Base-by-base conservation (phyloP, 2,113 vertebrate species). In the Caranx ignobilis region DNA sequence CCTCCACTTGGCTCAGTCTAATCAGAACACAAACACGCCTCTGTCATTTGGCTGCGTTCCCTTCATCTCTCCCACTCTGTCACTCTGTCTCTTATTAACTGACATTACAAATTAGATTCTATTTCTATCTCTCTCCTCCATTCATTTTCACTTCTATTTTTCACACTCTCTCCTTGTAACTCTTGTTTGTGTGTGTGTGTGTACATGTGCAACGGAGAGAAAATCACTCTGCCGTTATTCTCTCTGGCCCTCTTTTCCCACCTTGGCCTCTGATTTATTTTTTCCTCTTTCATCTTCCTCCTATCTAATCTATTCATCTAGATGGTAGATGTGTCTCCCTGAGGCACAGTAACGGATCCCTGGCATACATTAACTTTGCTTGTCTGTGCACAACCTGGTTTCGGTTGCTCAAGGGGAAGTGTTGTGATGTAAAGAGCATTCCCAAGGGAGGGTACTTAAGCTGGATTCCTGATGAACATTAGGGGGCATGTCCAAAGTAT, bases 1-100 rank as follows among this genome's bases (percentile, higher is more conserved):
- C 91, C 93, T 92, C 87, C 83, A 79, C 91, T 94, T 93, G 92
- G 91, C 92, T 87, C 76, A 60, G 89, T 43, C 86, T 91, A 92
- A 93, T 94, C 93, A 92, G 91, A 94, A 93, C 70, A 94, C 93
- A 95, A 95, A 94, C 93, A 95, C 89, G 88, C 93, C 94, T 95
- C 94, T 94, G 93, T 93, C 83, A 89, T 94, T 94, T 94, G 94
- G 91, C 89, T 37, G 31, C 81, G 60, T 54, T 86, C 92, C 87
- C 82, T 64, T 52, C 66, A 71, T 47, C 71, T 26, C 66, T 34
- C 71, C 26, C 77, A 52, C 77, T 67, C 48, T 56, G 67, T 77
- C 78, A 31, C 62, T 75, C 78, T 43, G 2, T 83, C 81, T 85
- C 62, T 77, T 73, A 79, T 87, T 87, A 83, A 86, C 83, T 19